Evolutionary conservation across 2,113 vertebrate genomes (phyloP), one percentile per base, ranked within the genome.

Genomic region (Myotis brandtii): DNA sequence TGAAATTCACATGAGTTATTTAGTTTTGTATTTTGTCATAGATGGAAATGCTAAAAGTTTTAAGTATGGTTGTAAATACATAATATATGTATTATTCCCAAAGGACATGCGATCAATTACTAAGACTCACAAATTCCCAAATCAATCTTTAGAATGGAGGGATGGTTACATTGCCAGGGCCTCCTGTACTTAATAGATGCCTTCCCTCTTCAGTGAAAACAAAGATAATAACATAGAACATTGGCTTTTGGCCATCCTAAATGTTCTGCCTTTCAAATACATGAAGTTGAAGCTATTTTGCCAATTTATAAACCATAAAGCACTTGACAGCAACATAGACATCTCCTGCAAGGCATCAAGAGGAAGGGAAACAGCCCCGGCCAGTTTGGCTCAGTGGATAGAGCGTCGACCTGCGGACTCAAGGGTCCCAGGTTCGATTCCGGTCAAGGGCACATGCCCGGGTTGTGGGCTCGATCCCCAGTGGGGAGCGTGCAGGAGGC

Each of bases 361-460:
- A 94, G 79, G 97, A 98, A 98, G 95, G 86, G 75, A 96, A 98
- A 97, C 73, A 52, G 46, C 23, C 23, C 56, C 25, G 25, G 56
- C 56, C 9, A 3, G 56, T 59, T 59, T 59, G 21, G 56, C 9
- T 59, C 56, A 59, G 56, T 59, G 56, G 23, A 23, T 25, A 59
- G 56, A 59, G 21, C 56, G 3, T 59, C 23, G 9, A 59, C 56
- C 56, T 59, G 23, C 0, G 23, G 56, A 59, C 56, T 59, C 23
- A 59, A 59, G 23, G 56, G 56, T 59, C 56, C 23, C 23, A 25
- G 23, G 23, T 25, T 59, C 1, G 56, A 59, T 59, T 59, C 56
- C 3, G 3, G 56, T 59, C 56, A 59, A 25, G 21, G 56, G 21
- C 21, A 59, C 56, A 59, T 59, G 23, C 23, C 56, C 56, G 25